These are phyloP conservation scores for Cebidichthys violaceus DNA, from an alignment of 2,113 vertebrate species.

Conservation along the genomic window DNA sequence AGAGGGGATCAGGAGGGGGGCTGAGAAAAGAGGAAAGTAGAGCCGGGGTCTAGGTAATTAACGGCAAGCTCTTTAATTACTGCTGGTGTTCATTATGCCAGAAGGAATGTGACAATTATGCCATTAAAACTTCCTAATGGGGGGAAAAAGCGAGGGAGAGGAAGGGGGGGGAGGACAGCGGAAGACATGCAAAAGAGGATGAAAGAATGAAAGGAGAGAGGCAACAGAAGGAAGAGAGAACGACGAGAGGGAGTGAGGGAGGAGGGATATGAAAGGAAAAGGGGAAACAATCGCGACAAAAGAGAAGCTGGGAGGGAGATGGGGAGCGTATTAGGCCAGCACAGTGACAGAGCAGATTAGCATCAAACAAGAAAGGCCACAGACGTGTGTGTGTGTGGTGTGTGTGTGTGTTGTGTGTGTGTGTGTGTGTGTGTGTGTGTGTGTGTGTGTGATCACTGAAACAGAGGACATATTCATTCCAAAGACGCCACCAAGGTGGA, in stretches of 20 bases:
- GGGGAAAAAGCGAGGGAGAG: conserved; percentile 42
- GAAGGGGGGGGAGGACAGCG: conserved; percentile 37
- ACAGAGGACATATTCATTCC: conserved; percentile 87
- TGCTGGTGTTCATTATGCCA: conserved; percentile 82
- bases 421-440: conserved; percentile 52
- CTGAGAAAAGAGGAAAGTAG: conserved; percentile 73
- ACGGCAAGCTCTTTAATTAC: conserved; percentile 85
- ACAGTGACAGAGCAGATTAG: conserved; percentile 88
- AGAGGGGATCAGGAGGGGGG: conserved; percentile 56
- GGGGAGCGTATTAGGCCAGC: conserved; percentile 78
- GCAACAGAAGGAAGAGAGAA: conserved; percentile 76
- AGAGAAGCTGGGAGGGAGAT: conserved; percentile 81
- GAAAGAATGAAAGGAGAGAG: conserved; percentile 78
- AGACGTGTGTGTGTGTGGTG: conserved; percentile 70
- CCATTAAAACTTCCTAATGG: conserved; percentile 83
- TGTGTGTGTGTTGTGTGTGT: conserved; percentile 52
- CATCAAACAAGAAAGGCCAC: conserved; percentile 86
- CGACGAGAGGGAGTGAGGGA: conserved; percentile 65
- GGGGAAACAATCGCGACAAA: conserved; percentile 82
- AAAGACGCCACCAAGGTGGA: conserved; percentile 86
- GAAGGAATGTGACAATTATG: conserved; percentile 85
- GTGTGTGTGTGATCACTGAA: conserved; percentile 79
- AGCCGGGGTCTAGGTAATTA: conserved; percentile 83
- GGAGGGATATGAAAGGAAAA: conserved; percentile 79
- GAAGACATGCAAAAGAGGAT: conserved; percentile 83